phyloP scores from a whole-genome alignment of 2,888 invertebrate genomes.

The Sphecodes monilicornis region DNA sequence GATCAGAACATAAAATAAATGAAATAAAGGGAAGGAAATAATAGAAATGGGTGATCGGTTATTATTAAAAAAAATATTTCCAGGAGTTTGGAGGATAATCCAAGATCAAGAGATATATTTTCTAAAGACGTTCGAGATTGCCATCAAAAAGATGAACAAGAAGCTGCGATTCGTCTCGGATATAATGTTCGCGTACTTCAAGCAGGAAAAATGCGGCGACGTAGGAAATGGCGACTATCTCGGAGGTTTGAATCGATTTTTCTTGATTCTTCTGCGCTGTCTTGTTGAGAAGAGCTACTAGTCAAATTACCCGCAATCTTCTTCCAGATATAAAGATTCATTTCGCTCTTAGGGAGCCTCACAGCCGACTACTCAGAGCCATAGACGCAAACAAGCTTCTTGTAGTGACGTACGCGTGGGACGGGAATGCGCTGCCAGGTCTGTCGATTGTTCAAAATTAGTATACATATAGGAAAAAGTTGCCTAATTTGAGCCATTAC shows the following conservation, averaged over 20 bases:
- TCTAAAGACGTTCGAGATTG: slow-evolving; percentile 87
- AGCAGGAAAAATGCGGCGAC: slow-evolving; percentile 84
- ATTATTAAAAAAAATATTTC: slow-evolving; percentile 17
- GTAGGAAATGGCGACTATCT: slow-evolving; percentile 84
- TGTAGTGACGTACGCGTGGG: slow-evolving; percentile 90
- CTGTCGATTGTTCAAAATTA: background rate
- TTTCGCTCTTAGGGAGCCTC: slow-evolving; percentile 81
- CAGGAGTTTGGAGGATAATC: slow-evolving; percentile 88
- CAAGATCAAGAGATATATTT: slow-evolving; percentile 88
- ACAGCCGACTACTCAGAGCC: slow-evolving; percentile 77
- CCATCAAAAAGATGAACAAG: slow-evolving; percentile 85
- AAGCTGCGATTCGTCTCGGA: slow-evolving; percentile 86
- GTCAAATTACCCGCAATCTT: background rate
- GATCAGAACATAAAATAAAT: too few relatives aligned
- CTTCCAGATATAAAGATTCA: slow-evolving; percentile 82
- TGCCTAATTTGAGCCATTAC: background rate
- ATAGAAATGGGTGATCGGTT: background rate
- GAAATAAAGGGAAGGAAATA: background rate
- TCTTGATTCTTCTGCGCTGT: background rate
- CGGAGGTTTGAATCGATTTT: slow-evolving; percentile 72
- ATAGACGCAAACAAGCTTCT: slow-evolving; percentile 84
- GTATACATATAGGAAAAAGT: background rate
- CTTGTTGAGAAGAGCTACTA: background rate
- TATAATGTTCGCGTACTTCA: slow-evolving; percentile 89
- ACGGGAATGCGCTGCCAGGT: slow-evolving; percentile 89